Conservation (phyloP, 2,113 vertebrate genomes). For the Pithys albifrons region DNA sequence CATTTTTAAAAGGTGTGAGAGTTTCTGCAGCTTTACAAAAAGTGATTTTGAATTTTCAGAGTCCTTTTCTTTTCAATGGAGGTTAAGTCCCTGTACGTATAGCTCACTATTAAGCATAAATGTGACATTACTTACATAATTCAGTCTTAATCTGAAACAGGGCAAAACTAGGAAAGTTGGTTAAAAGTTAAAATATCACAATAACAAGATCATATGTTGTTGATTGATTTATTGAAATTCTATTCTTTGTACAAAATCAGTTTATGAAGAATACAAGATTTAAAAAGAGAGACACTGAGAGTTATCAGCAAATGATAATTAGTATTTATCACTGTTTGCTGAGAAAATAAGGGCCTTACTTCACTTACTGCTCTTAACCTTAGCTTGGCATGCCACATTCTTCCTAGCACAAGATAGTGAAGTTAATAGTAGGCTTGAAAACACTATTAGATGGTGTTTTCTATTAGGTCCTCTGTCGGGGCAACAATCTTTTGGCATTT, state of each 20-base stretch:
- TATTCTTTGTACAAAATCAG: background rate
- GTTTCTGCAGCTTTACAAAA: background rate
- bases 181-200: background rate
- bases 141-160: background rate
- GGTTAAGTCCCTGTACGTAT: background rate
- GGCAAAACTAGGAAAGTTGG: background rate
- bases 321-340: slow-evolving; percentile 25
- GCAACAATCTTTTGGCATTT: background rate
- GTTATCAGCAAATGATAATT: slow-evolving; percentile 1
- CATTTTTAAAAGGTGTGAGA: background rate
- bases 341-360: slow-evolving; percentile 28
- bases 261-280: background rate
- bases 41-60: background rate
- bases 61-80: background rate
- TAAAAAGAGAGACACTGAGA: background rate
- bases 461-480: background rate
- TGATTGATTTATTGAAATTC: background rate
- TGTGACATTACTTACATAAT: background rate
- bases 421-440: background rate
- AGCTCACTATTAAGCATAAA: background rate
- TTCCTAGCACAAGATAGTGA: background rate
- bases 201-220: background rate
- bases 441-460: background rate
- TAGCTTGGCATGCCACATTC: background rate
- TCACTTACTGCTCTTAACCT: background rate